Evolutionary conservation across 1,140 invertebrate species (phyloP), one percentile per base, ranked within the genome.

Genomic region (Chlorops oryzae): DNA sequence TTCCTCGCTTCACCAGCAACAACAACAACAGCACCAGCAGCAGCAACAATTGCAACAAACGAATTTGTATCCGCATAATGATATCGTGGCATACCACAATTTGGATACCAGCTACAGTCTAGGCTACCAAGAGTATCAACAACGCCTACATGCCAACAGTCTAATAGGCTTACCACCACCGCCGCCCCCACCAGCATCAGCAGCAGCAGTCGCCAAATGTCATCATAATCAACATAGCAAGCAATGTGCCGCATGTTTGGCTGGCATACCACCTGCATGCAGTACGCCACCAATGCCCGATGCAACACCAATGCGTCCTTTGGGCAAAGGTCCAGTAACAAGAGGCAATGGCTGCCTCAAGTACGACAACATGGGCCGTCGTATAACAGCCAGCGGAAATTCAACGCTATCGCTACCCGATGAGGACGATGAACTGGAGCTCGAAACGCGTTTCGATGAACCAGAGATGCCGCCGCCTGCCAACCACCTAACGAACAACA

Each of bases 321-420:
- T 67, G n/a, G 54, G 52, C 34, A 55, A 56, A 34, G 53, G 20
- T n/a, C 7, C 5, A 18, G 38, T n/a, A 24, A n/a, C n/a, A n/a
- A n/a, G n/a, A n/a, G 47, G 18, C 24, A 44, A 25, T 12, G 63
- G 57, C 3, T 65, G 62, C 5, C 80, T 83, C 15, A 80, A 83
- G 25, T 92, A 92, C 69, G 90, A 93, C 70, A 91, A 91, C 64
- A 88, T 93, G 83, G 90, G 90, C 1, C 86, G 87, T 22, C 77
- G 90, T 58, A 87, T 91, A 10, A 92, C 90, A 5, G 89, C 88
- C 2, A 87, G 86, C 55, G 90, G 89, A 24, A 82, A 81, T 59
- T 92, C 88, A 10, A 88, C 84, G 2, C 81, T 90, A 54, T 90
- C 88, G 13, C 70, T 92, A 51, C 85, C 84, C 24, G 86, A 87